Evolutionary conservation across 2,113 vertebrate genomes (phyloP).

Genomic region (Carlito syrichta): DNA sequence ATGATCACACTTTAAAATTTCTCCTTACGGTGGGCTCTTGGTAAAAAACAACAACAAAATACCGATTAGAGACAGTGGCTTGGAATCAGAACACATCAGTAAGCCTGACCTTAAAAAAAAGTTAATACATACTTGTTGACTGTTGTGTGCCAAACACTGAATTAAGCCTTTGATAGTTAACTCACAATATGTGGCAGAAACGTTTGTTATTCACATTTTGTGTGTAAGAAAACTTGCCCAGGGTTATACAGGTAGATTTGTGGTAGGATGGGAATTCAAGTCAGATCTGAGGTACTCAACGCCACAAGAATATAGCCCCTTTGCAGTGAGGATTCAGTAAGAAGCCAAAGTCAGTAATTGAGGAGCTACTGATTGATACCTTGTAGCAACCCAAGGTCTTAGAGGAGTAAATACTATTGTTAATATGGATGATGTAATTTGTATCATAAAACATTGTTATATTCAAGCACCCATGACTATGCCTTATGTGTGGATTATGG

Average conservation of each 20-base stretch:
- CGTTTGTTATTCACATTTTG: not conserved
- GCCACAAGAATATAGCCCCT: not conserved
- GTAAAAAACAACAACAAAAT: not conserved
- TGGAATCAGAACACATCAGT: not conserved
- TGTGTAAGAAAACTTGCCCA: not conserved
- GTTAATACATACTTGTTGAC: not conserved
- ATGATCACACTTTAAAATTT: not conserved
- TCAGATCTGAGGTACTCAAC: not conserved
- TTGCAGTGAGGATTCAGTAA: not conserved
- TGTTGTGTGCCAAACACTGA: not conserved
- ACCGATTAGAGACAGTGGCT: not conserved
- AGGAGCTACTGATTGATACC: too few species aligned
- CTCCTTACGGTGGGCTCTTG: not conserved
- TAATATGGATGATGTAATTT: not conserved
- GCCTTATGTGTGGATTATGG: not conserved
- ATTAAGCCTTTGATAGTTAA: not conserved
- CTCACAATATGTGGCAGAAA: not conserved
- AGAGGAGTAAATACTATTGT: not conserved
- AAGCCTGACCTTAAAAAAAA: not conserved
- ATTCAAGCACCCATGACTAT: not conserved
- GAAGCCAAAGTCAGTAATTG: not conserved
- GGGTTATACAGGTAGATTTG: not conserved
- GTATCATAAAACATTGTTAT: not conserved
- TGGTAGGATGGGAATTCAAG: not conserved
- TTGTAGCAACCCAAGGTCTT: not conserved